These are phyloP conservation scores for Pterobdella sp. DNA, from an alignment of 2,888 invertebrate species.

Conservation along the genomic window DNA sequence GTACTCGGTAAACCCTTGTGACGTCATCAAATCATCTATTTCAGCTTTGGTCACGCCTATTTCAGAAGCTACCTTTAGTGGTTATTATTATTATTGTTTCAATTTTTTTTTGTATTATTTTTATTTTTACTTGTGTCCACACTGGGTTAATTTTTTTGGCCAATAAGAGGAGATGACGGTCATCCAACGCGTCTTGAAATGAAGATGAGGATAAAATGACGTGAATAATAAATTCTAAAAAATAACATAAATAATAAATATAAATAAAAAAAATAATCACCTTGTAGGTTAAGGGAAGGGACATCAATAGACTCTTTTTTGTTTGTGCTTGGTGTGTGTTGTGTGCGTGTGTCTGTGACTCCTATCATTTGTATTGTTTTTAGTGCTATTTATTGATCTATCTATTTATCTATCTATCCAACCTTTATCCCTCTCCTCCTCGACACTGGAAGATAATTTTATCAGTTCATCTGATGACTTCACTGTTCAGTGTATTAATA, in stretches of 20 bases:
- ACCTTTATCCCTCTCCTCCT: neutral
- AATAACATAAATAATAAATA: neutral
- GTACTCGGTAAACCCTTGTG: slow-evolving; percentile 14
- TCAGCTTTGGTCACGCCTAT: slow-evolving; percentile 12
- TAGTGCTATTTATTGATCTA: neutral
- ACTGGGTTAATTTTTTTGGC: neutral
- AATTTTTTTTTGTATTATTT: too few species aligned
- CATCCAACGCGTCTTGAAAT: slow-evolving; percentile 6
- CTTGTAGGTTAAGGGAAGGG: neutral
- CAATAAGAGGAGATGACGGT: slow-evolving; percentile 10
- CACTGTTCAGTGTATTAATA: too few species aligned
- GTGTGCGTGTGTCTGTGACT: neutral
- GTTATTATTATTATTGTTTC: too few species aligned
- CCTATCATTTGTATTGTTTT: neutral
- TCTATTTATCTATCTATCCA: neutral
- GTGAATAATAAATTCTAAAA: neutral
- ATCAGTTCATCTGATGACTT: neutral
- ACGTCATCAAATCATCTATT: slow-evolving; percentile 3
- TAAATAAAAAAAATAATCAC: neutral
- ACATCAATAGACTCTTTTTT: neutral
- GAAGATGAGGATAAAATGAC: neutral
- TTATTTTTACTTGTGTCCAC: too few species aligned
- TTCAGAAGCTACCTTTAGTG: neutral
- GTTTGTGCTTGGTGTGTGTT: neutral
- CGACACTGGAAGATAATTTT: neutral